phyloP scores from a whole-genome alignment of 1,140 invertebrate genomes.

The Magallana angulata region DNA sequence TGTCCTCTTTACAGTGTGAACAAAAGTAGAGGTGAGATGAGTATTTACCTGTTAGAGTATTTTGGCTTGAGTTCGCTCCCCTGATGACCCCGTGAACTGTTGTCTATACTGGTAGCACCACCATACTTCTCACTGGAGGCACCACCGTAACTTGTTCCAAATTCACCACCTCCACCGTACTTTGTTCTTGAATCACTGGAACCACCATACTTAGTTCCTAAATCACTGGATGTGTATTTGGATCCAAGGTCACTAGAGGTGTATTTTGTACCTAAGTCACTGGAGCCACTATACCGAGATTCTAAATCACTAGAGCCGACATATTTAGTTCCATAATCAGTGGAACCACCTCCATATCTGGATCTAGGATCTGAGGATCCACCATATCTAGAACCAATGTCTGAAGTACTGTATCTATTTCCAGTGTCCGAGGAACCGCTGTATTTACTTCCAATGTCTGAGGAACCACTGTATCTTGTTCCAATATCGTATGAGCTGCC shows the following conservation, averaged over 20 bases:
- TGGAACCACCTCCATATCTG: constrained; percentile 19
- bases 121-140: neutral
- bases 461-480: constrained; percentile 21
- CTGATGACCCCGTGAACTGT: neutral
- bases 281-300: neutral
- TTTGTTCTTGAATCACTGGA: neutral
- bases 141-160: constrained; percentile 8
- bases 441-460: neutral
- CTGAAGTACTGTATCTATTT: neutral
- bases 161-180: neutral
- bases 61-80: neutral
- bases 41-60: constrained; percentile 1
- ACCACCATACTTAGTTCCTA: neutral
- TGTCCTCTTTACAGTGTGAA: no score
- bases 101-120: neutral
- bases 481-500: constrained; percentile 16
- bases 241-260: neutral
- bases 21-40: neutral
- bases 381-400: neutral
- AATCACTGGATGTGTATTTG: neutral
- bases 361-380: neutral
- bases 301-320: neutral
- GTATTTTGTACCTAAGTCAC: neutral
- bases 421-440: neutral
- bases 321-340: neutral